Evolutionary conservation across 1,140 invertebrate genomes (phyloP).

Genomic region (Drosophila sechellia): DNA sequence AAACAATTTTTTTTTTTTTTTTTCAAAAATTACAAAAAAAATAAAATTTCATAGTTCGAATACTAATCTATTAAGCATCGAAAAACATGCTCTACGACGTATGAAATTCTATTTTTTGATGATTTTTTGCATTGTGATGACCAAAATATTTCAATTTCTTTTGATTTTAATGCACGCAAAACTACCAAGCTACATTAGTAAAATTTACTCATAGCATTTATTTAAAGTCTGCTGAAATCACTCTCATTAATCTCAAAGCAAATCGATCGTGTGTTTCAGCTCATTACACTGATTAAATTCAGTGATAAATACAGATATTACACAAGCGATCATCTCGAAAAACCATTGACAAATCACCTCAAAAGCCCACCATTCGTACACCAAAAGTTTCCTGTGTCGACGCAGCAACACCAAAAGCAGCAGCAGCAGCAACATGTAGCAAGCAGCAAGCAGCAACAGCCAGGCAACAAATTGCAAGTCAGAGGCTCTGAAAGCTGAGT

Average conservation of each 20-base stretch:
- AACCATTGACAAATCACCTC: constrained; percentile 37
- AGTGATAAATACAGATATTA: constrained; percentile 29
- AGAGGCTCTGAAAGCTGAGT: constrained; percentile 23
- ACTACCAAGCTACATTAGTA: too few species aligned
- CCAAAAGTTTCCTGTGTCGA: constrained; percentile 25
- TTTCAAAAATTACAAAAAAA: too few species aligned
- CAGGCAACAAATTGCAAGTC: constrained; percentile 40
- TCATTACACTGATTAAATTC: constrained; percentile 12
- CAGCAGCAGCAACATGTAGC: constrained; percentile 17
- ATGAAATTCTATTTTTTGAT: too few species aligned
- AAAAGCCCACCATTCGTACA: constrained; percentile 30
- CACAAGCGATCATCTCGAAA: constrained; percentile 12
- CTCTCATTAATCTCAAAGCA: background rate
- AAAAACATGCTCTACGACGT: too few species aligned
- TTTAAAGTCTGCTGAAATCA: background rate
- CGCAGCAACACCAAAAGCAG: constrained; percentile 8
- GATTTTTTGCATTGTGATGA: too few species aligned
- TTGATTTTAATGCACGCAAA: too few species aligned
- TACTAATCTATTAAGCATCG: too few species aligned
- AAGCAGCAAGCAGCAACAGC: constrained; percentile 1
- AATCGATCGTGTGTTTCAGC: background rate
- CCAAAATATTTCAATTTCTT: too few species aligned
- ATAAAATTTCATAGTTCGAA: too few species aligned
- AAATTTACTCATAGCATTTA: too few species aligned
- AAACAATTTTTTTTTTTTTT: too few species aligned